Conservation (phyloP, 1,140 invertebrate genomes). For the Scaptomyza hsui region DNA sequence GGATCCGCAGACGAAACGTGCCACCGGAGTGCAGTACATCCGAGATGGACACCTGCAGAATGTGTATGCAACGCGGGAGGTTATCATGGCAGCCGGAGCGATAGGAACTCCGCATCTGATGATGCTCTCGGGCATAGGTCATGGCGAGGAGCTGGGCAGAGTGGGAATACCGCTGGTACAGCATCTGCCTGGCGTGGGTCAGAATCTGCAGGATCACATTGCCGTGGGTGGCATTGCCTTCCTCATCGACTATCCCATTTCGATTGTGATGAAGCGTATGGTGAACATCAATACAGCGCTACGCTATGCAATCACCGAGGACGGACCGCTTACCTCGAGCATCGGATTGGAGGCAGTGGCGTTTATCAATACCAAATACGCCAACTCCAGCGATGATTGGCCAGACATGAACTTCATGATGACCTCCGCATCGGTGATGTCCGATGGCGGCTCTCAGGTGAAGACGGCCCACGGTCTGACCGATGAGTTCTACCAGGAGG, state of each 20-base stretch:
- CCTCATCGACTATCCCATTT: conserved; percentile 91
- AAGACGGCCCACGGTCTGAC: conserved; percentile 91
- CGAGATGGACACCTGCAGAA: conserved; percentile 87
- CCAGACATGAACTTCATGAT: conserved; percentile 95
- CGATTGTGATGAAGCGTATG: conserved; percentile 89
- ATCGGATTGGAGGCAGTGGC: conserved; percentile 93
- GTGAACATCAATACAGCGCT: conserved; percentile 91
- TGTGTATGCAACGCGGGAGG: conserved; percentile 90
- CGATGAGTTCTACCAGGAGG: conserved; percentile 91
- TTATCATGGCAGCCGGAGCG: conserved; percentile 91
- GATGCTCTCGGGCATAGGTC: conserved; percentile 94
- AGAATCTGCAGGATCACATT: conserved; percentile 94
- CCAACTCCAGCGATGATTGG: conserved; percentile 92
- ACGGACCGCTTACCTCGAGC: conserved; percentile 92
- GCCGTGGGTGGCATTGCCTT: conserved; percentile 92
- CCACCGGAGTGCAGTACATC: conserved; percentile 91
- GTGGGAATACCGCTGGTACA: conserved; percentile 88
- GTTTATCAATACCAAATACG: conserved; percentile 94
- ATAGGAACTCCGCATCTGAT: conserved; percentile 92
- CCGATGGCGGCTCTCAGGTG: conserved; percentile 88
- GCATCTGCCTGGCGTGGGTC: conserved; percentile 90
- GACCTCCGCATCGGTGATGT: conserved; percentile 90
- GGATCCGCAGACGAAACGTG: conserved; percentile 88
- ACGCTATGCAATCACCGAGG: conserved; percentile 90
- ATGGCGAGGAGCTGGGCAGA: conserved; percentile 88